Percentiles rank a stretch among this genome's conserved stretches.
Conservation (phyloP, 2,113 vertebrate genomes). For the Cochlearius cochlearius region DNA sequence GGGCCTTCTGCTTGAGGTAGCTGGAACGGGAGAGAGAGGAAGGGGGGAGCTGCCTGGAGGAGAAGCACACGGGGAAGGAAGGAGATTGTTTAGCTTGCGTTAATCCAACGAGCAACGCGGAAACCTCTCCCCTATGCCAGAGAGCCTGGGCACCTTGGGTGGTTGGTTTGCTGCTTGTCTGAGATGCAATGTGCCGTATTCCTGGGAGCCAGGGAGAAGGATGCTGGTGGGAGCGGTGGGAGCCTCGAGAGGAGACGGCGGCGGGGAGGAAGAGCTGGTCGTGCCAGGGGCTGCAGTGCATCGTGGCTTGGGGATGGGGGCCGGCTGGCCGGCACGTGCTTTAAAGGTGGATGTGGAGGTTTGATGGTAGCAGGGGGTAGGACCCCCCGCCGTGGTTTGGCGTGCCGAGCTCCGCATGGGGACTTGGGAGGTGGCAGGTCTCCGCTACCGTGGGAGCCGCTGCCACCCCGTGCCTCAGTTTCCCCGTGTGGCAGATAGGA, state of each 20-base stretch:
- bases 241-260: accelerated
- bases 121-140: background rate
- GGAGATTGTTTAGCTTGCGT: conserved; percentile 26
- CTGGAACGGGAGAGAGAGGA: conserved; percentile 39
- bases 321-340: accelerated
- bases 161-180: background rate
- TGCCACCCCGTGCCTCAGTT: background rate
- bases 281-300: accelerated
- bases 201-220: background rate
- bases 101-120: background rate
- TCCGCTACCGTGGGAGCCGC: background rate
- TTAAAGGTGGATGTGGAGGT: background rate
- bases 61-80: background rate
- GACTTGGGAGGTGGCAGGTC: background rate
- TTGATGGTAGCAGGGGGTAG: background rate
- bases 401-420: accelerated
- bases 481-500: background rate
- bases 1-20: conserved; percentile 70
- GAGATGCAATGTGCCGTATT: background rate
- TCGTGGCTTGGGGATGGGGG: background rate
- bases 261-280: background rate
- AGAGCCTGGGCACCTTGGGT: background rate
- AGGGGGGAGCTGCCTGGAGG: background rate
- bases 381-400: accelerated
- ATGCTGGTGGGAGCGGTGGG: background rate